Conservation (phyloP, 2,113 vertebrate species). For the Carassius gibelio region DNA sequence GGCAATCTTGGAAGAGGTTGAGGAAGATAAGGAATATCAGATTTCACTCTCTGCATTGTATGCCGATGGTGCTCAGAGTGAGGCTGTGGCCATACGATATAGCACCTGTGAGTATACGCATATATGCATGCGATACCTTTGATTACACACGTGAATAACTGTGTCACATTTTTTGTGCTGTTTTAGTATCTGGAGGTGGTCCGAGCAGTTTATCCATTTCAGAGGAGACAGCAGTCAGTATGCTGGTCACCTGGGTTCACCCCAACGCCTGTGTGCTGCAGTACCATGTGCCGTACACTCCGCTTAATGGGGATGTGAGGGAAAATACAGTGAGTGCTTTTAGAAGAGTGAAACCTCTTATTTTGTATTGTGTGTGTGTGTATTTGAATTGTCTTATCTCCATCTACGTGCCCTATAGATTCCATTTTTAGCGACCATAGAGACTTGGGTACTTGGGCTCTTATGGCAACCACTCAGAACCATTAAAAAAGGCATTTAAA, state of each 20-base stretch:
- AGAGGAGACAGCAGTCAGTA: constrained; percentile 80
- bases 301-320: constrained; percentile 68
- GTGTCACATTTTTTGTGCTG: neutral
- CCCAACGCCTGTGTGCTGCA: constrained; percentile 80
- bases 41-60: constrained; percentile 91
- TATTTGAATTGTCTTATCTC: neutral
- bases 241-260: constrained; percentile 82
- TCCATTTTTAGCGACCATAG: neutral
- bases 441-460: neutral
- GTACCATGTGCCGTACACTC: constrained; percentile 80
- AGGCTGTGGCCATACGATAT: constrained; percentile 84
- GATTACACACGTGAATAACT: neutral
- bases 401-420: neutral
- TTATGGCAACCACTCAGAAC: neutral
- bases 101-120: constrained; percentile 81
- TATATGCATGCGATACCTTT: neutral
- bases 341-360: neutral
- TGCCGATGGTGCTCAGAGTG: constrained; percentile 85
- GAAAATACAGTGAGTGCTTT: constrained; percentile 69
- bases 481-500: neutral
- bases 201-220: constrained; percentile 79
- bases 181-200: constrained; percentile 78
- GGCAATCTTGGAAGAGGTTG: constrained; percentile 80
- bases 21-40: constrained; percentile 85
- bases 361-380: neutral